Conservation (phyloP, 2,113 vertebrate genomes). For the Trochalopteron elliotii region DNA sequence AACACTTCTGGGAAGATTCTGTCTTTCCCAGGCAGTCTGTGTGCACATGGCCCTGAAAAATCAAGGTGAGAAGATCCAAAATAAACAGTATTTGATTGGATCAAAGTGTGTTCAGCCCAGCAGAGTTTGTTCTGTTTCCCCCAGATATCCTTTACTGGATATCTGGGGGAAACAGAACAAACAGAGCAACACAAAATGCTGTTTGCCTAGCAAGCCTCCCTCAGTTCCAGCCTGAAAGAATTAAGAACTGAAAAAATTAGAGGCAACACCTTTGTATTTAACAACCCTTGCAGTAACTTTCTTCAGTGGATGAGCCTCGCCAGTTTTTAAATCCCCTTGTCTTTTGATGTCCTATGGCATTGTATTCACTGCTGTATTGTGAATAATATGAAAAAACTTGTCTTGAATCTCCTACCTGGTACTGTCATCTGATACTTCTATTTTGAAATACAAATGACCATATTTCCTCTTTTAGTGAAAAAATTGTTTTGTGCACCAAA, state of each 20-base stretch:
- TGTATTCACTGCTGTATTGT: background rate
- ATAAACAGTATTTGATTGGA: background rate
- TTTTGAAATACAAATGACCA: background rate
- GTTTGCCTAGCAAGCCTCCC: background rate
- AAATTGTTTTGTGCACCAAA: background rate
- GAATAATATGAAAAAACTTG: background rate
- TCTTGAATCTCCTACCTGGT: background rate
- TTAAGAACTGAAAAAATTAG: background rate
- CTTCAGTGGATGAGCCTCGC: background rate
- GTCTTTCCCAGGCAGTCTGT: background rate
- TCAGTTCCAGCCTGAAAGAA: rapidly evolving
- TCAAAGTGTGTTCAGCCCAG: background rate
- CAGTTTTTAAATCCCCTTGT: background rate
- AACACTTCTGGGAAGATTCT: background rate
- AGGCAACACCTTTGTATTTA: background rate
- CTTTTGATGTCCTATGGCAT: background rate
- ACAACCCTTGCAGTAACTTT: background rate
- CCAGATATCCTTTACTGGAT: no score
- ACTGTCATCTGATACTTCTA: background rate
- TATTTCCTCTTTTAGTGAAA: background rate
- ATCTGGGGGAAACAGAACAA: background rate
- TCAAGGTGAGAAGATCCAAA: background rate
- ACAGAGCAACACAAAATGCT: background rate
- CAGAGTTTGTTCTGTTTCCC: no score
- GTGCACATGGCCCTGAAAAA: background rate